Conservation (phyloP, 2,888 invertebrate species). For the Hyles lineata region DNA sequence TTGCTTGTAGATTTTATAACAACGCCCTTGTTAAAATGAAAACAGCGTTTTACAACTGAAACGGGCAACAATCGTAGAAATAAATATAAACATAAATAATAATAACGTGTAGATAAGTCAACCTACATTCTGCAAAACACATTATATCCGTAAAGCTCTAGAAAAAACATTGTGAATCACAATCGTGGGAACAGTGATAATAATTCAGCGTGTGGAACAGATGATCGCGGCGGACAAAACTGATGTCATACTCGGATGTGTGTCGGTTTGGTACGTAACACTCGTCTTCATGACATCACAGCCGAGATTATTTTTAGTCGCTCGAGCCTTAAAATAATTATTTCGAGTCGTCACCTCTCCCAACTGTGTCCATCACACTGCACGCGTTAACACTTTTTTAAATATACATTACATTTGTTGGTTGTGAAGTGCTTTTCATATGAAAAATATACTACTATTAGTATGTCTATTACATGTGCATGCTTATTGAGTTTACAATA, state of each 20-base stretch:
- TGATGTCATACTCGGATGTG: constrained; percentile 79
- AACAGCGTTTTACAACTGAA: neutral
- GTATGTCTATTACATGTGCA: neutral
- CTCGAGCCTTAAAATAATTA: constrained; percentile 78
- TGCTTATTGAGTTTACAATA: too few species aligned
- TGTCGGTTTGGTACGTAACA: constrained; percentile 73
- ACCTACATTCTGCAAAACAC: constrained; percentile 21
- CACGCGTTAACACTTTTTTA: constrained; percentile 44
- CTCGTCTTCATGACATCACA: constrained; percentile 79
- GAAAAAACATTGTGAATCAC: constrained; percentile 51
- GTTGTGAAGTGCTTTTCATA: neutral
- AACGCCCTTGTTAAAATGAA: neutral
- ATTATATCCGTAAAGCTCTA: constrained; percentile 36
- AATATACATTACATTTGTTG: constrained; percentile 29
- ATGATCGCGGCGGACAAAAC: constrained; percentile 65
- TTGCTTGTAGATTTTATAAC: neutral
- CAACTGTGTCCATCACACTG: constrained; percentile 55
- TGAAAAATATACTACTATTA: neutral
- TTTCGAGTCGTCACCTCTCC: constrained; percentile 63
- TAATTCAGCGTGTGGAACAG: constrained; percentile 65
- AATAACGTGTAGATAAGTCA: constrained; percentile 12
- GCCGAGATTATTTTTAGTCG: constrained; percentile 75
- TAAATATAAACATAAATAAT: constrained; percentile 16
- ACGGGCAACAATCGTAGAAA: neutral
- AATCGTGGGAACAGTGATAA: constrained; percentile 62